Conservation (phyloP, 1,140 invertebrate species). For the Euwallacea fornicatus region DNA sequence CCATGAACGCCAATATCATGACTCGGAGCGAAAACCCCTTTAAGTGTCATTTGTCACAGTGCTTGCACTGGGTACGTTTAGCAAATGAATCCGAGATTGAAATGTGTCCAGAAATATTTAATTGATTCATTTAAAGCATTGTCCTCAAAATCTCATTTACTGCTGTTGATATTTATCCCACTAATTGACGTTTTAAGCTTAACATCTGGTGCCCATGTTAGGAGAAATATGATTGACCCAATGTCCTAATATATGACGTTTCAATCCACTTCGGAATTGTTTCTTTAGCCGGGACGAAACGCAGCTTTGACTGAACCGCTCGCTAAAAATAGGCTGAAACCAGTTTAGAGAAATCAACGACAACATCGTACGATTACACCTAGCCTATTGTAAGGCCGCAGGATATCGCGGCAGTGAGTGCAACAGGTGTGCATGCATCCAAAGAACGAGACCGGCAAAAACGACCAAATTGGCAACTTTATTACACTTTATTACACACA, state of each 20-base stretch:
- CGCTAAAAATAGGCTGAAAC: neutral
- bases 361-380: constrained; percentile 25
- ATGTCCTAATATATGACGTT: neutral
- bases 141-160: neutral
- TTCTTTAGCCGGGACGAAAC: neutral
- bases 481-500: constrained; percentile 12
- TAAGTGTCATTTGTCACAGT: no score
- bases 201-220: neutral
- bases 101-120: no score
- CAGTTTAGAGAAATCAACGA: constrained; percentile 27
- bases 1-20: no score
- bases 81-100: no score
- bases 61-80: no score
- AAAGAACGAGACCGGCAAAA: constrained; percentile 28
- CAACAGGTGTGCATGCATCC: constrained; percentile 27
- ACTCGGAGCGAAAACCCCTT: no score
- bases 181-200: neutral
- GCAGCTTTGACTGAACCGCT: neutral
- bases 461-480: constrained; percentile 25
- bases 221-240: neutral
- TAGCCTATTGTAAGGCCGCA: constrained; percentile 19
- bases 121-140: no score
- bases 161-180: neutral
- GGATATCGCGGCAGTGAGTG: constrained; percentile 16
- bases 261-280: neutral